Conservation (phyloP, 2,113 vertebrate genomes). For the Falcunculus frontatus region DNA sequence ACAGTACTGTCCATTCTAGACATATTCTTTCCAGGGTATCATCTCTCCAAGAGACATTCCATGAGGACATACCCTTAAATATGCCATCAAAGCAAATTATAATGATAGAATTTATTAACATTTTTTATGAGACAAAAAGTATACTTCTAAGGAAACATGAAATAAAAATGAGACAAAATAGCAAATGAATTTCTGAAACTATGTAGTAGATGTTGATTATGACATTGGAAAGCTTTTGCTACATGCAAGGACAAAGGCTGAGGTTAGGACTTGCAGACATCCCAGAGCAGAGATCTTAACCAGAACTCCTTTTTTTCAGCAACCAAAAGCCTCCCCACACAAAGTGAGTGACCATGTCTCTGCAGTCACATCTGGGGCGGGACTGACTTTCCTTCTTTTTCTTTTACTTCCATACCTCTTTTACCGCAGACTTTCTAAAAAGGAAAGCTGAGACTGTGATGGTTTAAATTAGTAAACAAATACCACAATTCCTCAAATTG, state of each 20-base stretch:
- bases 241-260: not conserved
- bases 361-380: not conserved
- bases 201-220: not conserved
- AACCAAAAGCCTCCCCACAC: not conserved
- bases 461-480: not conserved
- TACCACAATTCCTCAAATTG: not conserved
- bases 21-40: constrained; percentile 60
- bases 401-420: not conserved
- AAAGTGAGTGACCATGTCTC: not conserved
- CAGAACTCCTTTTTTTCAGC: not conserved
- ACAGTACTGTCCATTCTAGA: constrained; percentile 62
- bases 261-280: not conserved
- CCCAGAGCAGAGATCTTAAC: not conserved
- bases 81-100: constrained; percentile 48
- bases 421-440: not conserved
- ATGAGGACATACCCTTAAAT: constrained; percentile 48
- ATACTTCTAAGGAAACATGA: not conserved
- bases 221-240: not conserved
- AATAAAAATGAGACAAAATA: constrained; percentile 12
- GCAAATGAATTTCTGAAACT: not conserved
- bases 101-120: constrained; percentile 50
- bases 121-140: constrained; percentile 21
- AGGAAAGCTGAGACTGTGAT: not conserved
- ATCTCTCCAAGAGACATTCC: constrained; percentile 54
- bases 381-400: not conserved